Percentiles rank a stretch among this genome's conserved stretches.
Evolutionary conservation across 1,140 invertebrate species (phyloP).

Genomic region (Achroia grisella): DNA sequence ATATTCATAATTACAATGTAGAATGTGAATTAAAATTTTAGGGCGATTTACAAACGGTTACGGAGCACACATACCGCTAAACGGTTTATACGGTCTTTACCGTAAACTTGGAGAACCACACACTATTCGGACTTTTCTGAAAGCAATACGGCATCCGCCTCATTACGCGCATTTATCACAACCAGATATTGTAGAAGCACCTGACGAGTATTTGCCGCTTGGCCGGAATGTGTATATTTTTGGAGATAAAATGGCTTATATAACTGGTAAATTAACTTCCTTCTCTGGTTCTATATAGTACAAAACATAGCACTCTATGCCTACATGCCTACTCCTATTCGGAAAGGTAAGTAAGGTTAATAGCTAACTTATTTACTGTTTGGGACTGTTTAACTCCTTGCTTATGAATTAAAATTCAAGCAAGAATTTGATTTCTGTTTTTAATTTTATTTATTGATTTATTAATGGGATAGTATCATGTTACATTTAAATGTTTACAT

Average conservation of each 20-base stretch:
- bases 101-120: constrained; percentile 64
- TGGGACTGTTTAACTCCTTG: too few relatives aligned
- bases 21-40: constrained; percentile 24
- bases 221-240: constrained; percentile 49
- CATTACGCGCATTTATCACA: constrained; percentile 21
- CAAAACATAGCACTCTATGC: too few relatives aligned
- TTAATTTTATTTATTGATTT: too few relatives aligned
- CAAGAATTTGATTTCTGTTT: too few relatives aligned
- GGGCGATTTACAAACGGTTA: constrained; percentile 54
- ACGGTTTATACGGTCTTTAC: constrained; percentile 67
- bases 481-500: too few relatives aligned
- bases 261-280: constrained; percentile 18
- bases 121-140: constrained; percentile 58
- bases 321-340: too few relatives aligned
- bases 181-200: constrained; percentile 16
- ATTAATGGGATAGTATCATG: too few relatives aligned
- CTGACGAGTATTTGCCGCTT: constrained; percentile 15
- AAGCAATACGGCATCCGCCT: constrained; percentile 27
- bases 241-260: constrained; percentile 46
- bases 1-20: background rate
- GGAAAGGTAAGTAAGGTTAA: too few relatives aligned
- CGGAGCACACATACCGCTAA: constrained; percentile 63
- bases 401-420: too few relatives aligned
- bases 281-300: too few relatives aligned
- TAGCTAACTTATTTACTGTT: too few relatives aligned